phyloP scores from a whole-genome alignment of 2,113 vertebrate species.

The Marmota flaviventris region DNA sequence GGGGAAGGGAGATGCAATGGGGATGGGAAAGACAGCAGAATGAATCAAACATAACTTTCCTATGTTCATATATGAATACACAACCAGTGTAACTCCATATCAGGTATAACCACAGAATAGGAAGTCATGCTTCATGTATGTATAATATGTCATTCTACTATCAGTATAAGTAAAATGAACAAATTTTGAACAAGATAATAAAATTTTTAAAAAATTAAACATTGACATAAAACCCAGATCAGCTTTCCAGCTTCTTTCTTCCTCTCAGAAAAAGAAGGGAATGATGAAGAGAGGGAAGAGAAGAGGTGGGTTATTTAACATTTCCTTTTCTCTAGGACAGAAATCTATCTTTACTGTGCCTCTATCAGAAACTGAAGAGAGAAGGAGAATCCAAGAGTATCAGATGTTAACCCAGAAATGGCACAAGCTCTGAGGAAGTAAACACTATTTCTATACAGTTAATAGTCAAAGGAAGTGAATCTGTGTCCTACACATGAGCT shows the following conservation, averaged over 20 bases:
- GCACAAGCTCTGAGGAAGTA: background rate
- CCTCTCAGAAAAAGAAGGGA: background rate
- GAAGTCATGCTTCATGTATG: too few species aligned
- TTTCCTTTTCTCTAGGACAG: background rate
- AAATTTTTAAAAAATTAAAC: too few species aligned
- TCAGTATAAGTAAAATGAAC: too few species aligned
- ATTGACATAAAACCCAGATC: background rate
- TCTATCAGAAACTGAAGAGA: slow-evolving; percentile 36
- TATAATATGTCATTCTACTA: too few species aligned
- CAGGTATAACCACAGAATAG: too few species aligned
- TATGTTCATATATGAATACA: too few species aligned
- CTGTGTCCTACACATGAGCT: background rate
- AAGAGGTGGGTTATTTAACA: background rate
- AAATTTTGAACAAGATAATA: too few species aligned
- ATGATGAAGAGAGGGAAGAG: background rate
- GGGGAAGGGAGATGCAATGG: too few species aligned
- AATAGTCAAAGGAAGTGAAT: background rate
- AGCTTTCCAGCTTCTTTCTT: background rate
- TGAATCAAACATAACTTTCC: too few species aligned
- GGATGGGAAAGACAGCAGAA: too few species aligned
- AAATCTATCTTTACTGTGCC: background rate
- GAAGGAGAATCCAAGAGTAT: background rate
- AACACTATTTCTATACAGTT: slow-evolving; percentile 3
- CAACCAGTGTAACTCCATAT: too few species aligned
- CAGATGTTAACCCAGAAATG: background rate